Evolutionary conservation across 2,113 vertebrate species (phyloP).

Genomic region (Hydrolagus affinis): DNA sequence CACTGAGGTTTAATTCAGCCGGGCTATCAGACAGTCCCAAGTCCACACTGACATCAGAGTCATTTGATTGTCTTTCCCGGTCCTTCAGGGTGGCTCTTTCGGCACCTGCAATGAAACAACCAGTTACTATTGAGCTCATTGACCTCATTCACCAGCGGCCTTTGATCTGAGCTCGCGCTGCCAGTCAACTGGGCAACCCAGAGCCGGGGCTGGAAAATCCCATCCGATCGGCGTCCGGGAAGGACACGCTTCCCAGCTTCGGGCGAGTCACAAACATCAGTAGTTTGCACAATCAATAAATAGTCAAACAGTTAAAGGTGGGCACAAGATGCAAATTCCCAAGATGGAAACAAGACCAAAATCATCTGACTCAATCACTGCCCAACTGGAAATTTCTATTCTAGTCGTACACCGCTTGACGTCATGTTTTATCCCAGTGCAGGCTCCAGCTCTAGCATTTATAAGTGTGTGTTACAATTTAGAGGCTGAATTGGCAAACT

Average conservation of each 20-base stretch:
- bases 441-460: no score
- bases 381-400: no score
- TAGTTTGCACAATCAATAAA: neutral
- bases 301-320: neutral
- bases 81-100: conserved; percentile 35
- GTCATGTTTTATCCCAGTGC: no score
- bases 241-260: neutral
- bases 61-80: conserved; percentile 45
- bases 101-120: neutral
- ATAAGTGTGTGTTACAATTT: no score
- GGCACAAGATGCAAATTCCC: neutral
- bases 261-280: neutral
- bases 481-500: no score
- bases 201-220: neutral
- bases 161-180: neutral
- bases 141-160: neutral
- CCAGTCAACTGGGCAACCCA: no score
- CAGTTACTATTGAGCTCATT: neutral
- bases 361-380: no score
- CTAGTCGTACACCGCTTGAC: no score
- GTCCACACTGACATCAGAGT: conserved; percentile 41
- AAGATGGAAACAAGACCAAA: no score
- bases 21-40: conserved; percentile 44
- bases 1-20: conserved; percentile 58
- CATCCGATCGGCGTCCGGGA: neutral